Conservation (phyloP, 2,888 invertebrate species). For the Corbicula japonica region DNA sequence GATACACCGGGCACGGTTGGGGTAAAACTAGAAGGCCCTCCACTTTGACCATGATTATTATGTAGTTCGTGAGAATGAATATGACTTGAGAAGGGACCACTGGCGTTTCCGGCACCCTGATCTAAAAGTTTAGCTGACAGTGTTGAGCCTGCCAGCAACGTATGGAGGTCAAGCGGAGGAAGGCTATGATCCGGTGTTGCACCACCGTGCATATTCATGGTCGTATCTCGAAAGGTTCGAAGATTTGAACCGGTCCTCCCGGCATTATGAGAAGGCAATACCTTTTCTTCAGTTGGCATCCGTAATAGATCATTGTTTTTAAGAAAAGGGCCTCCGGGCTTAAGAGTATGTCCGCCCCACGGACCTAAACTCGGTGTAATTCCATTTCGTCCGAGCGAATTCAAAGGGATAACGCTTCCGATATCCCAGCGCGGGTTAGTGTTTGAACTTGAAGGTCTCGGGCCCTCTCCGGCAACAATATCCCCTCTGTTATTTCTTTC, state of each 20-base stretch:
- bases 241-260: conserved; percentile 36
- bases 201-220: neutral
- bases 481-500: conserved; percentile 8
- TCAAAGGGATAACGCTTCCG: conserved; percentile 7
- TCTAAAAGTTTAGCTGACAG: no score
- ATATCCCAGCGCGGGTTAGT: conserved; percentile 29
- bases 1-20: no score
- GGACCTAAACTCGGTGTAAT: neutral
- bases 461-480: neutral
- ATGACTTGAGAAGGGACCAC: no score
- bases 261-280: neutral
- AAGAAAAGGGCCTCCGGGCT: neutral
- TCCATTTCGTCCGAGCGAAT: conserved; percentile 18
- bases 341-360: neutral
- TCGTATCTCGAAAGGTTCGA: conserved; percentile 27
- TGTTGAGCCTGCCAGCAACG: neutral
- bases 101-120: no score
- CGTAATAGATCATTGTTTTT: conserved; percentile 29
- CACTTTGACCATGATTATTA: no score
- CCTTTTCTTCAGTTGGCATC: conserved; percentile 14
- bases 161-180: conserved; percentile 4
- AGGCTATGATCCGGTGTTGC: no score
- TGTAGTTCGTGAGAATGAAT: no score
- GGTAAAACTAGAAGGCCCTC: no score
- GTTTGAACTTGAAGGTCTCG: neutral